Evolutionary conservation across 2,888 invertebrate species (phyloP), one percentile per base, ranked within the genome.

Genomic region (Holacanthella duospinosa): DNA sequence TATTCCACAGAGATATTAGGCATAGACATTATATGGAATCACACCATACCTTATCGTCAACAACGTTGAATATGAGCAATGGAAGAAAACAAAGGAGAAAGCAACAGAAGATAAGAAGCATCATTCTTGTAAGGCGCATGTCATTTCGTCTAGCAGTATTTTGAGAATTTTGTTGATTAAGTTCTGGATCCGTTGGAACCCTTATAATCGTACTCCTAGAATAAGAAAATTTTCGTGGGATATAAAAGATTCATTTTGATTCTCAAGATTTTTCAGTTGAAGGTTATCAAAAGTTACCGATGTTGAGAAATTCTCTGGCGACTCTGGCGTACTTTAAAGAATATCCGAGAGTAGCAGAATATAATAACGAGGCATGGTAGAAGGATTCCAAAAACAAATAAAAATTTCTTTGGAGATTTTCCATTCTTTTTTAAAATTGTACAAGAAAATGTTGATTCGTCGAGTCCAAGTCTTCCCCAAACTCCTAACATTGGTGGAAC

Each of bases 61-160:
- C 83, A 2, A 93, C 90, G 78, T 93, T 93, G 76, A 87, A 88
- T 70, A 93, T 79, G 87, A 91, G 90, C 61, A 92, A 80, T 0
- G 93, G 93, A 69, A 93, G 81, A 79, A 92, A 93, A 74, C 90
- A 92, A 58, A 88, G 79, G 1, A 92, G 80, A 78, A 93, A 93
- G 74, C 89, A 88, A 28, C 88, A 78, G 79, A 93, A 93, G 75
- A 93, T 93, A 59, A 86, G 84, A 69, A 90, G 80, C 91, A 93
- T 93, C 74, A 93, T 83, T 61, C 86, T 84, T 0, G 93, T 93
- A 56, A 93, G 81, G 48, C 89, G 81, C 24, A 86, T 83, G 77
- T 91, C 92, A 74, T 92, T 90, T 59, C 83, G 78, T 73, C 67
- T 9, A n/a, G 48, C 21, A 21, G 12, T n/a, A n/a, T 48, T 48